Percentiles rank a stretch among this genome's conserved stretches.
phyloP scores from a whole-genome alignment of 2,113 vertebrate genomes.

The Caranx ignobilis region DNA sequence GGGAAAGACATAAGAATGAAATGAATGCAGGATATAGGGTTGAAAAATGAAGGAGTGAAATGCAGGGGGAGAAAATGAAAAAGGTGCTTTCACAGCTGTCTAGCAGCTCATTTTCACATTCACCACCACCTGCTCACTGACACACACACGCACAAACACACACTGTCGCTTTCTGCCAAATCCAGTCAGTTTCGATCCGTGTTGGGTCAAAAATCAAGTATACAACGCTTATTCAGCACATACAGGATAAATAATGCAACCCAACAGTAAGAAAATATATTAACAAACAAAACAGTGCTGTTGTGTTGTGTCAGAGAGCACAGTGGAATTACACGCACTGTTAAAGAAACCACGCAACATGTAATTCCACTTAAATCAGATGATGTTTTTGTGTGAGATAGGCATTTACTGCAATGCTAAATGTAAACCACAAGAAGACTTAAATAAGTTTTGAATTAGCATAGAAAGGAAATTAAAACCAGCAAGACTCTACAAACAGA shows the following conservation, averaged over 20 bases:
- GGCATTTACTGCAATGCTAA: neutral
- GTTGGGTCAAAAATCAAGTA: neutral
- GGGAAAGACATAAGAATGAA: neutral
- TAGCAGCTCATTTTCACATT: slow-evolving; percentile 49
- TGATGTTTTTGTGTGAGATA: neutral
- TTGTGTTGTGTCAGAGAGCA: neutral
- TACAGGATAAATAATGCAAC: neutral
- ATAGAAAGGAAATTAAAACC: slow-evolving; percentile 69
- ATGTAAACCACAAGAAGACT: slow-evolving; percentile 41
- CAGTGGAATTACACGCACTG: neutral
- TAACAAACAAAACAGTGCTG: neutral
- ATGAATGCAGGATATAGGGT: neutral
- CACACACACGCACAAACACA: neutral
- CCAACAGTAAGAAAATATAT: neutral
- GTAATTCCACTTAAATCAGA: neutral
- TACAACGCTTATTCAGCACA: neutral
- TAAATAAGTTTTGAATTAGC: slow-evolving; percentile 75
- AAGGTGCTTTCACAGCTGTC: slow-evolving; percentile 25
- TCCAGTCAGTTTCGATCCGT: neutral
- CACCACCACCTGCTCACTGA: slow-evolving; percentile 14
- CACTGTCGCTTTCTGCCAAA: neutral
- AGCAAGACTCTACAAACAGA: slow-evolving; percentile 76
- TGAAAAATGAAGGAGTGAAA: neutral
- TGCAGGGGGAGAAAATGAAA: neutral
- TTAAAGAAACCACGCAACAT: neutral